Percentiles rank a stretch among this genome's conserved stretches.
phyloP scores from a whole-genome alignment of 1,140 invertebrate species.

The Proctacanthus coquilletti region DNA sequence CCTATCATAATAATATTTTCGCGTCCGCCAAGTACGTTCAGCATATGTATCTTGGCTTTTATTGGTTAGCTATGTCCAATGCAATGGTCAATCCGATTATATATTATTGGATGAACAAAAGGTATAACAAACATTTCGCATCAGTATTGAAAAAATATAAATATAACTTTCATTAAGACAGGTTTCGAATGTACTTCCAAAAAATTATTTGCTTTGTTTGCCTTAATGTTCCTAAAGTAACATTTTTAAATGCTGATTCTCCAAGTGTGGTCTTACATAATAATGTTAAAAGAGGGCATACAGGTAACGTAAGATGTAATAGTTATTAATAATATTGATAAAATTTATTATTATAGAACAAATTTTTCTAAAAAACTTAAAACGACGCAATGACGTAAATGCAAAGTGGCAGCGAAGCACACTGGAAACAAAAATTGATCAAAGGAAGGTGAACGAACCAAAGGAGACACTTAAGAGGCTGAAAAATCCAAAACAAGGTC shows the following conservation, averaged over 20 bases:
- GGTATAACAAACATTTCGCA: conserved; percentile 27
- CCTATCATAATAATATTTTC: conserved; percentile 56
- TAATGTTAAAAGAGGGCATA: neutral
- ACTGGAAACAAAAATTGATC: neutral
- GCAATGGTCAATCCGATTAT: conserved; percentile 85
- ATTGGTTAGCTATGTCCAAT: conserved; percentile 86
- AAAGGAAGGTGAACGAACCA: too few species aligned
- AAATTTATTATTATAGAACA: too few species aligned
- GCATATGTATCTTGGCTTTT: conserved; percentile 68
- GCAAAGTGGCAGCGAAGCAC: conserved; percentile 3
- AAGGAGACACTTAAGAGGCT: too few species aligned
- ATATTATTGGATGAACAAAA: conserved; percentile 84
- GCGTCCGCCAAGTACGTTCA: conserved; percentile 57
- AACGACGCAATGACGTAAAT: neutral
- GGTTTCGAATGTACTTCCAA: conserved; percentile 39
- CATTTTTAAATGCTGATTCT: neutral
- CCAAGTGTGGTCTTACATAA: neutral
- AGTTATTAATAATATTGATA: too few species aligned
- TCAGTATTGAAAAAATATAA: neutral
- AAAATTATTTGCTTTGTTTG: conserved; percentile 35
- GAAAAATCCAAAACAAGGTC: too few species aligned
- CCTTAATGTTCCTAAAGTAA: conserved; percentile 6
- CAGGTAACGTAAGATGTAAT: too few species aligned
- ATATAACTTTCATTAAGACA: conserved; percentile 16
- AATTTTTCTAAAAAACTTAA: too few species aligned